Conservation (phyloP, 1,140 invertebrate genomes). For the Bombus cullumanus region DNA sequence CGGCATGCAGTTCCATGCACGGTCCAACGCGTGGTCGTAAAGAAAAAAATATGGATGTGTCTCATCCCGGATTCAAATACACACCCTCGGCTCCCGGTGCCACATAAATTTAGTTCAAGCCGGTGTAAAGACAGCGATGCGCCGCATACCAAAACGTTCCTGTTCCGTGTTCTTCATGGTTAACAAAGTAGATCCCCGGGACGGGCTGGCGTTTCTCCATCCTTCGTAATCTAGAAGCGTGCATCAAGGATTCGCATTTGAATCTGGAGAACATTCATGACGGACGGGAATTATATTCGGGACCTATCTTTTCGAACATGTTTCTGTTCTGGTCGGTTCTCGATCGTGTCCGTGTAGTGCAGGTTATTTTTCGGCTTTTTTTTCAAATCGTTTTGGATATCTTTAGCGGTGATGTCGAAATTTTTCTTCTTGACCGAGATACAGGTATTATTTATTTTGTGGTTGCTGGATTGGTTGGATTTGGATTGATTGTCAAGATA, state of each 20-base stretch:
- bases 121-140: slow-evolving; percentile 73
- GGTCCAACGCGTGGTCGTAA: slow-evolving; percentile 68
- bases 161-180: slow-evolving; percentile 73
- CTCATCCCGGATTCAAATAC: slow-evolving; percentile 77
- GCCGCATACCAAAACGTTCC: slow-evolving; percentile 75
- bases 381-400: not conserved
- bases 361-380: not conserved
- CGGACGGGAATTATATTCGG: slow-evolving; percentile 1
- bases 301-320: not conserved
- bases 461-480: not conserved
- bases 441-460: not conserved
- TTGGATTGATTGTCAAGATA: too few species aligned
- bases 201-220: slow-evolving; percentile 19
- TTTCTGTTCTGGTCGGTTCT: not conserved
- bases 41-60: slow-evolving; percentile 73
- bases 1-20: slow-evolving; percentile 62
- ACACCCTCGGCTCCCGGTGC: slow-evolving; percentile 75
- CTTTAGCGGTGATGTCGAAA: not conserved
- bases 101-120: slow-evolving; percentile 77
- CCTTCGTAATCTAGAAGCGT: slow-evolving; percentile 67
- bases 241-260: slow-evolving; percentile 62
- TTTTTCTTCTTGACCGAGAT: not conserved
- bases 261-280: slow-evolving; percentile 2
- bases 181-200: slow-evolving; percentile 75
- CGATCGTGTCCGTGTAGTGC: not conserved